Percentiles rank a stretch among this genome's conserved stretches.
Evolutionary conservation across 92 coral and sea anemone species (phyloP).

Genomic region (Parazoanthus atlanticus): DNA sequence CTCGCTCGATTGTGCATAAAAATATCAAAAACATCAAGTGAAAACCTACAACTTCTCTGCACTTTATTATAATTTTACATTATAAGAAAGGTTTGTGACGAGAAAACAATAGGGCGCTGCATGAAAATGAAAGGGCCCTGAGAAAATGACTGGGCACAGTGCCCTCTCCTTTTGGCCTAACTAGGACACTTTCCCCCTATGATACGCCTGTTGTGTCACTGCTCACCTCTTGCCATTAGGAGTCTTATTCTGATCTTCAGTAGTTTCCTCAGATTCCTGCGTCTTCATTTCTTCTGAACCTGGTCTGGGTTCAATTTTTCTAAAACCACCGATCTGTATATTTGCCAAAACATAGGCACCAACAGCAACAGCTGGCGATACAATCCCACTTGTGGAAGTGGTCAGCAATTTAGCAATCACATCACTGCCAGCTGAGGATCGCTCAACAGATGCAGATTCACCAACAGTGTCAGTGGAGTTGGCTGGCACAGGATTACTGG

Average conservation of each 20-base stretch:
- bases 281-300: constrained; percentile 43
- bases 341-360: constrained; percentile 48
- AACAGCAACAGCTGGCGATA: constrained; percentile 18
- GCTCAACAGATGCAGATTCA: constrained; percentile 19
- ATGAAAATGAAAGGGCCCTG: too few species aligned
- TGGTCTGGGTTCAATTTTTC: constrained; percentile 97
- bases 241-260: constrained; percentile 44
- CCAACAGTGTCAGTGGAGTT: not conserved
- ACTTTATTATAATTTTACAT: too few species aligned
- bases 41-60: too few species aligned
- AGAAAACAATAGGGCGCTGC: too few species aligned
- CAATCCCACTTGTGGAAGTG: constrained; percentile 37
- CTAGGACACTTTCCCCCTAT: too few species aligned
- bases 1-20: too few species aligned
- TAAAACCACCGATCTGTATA: constrained; percentile 65
- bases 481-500: constrained; percentile 12
- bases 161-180: too few species aligned
- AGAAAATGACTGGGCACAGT: too few species aligned
- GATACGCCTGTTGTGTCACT: not conserved
- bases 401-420: constrained; percentile 70
- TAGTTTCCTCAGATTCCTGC: constrained; percentile 30
- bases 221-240: constrained; percentile 45
- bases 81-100: too few species aligned
- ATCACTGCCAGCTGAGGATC: constrained; percentile 39
- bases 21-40: too few species aligned